Conservation (phyloP, 1,140 invertebrate species). For the Drosophila athabasca region DNA sequence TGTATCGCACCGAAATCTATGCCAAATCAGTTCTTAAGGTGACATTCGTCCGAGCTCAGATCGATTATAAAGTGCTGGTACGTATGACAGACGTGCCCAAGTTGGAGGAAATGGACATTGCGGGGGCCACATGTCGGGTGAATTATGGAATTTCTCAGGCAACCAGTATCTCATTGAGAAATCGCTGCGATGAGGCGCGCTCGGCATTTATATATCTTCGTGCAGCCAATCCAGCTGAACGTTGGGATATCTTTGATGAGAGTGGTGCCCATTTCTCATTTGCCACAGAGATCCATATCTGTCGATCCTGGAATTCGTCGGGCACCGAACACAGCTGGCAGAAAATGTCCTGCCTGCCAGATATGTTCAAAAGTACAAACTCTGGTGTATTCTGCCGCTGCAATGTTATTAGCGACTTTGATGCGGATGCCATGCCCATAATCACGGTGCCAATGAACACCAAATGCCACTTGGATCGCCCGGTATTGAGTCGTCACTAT, state of each 20-base stretch:
- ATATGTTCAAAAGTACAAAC: constrained; percentile 37
- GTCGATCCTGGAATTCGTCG: constrained; percentile 38
- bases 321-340: constrained; percentile 46
- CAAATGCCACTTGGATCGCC: constrained; percentile 44
- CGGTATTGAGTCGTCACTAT: constrained; percentile 22
- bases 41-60: constrained; percentile 34
- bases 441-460: constrained; percentile 33
- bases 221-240: constrained; percentile 9
- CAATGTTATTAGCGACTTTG: constrained; percentile 42
- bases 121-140: constrained; percentile 16
- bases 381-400: constrained; percentile 42
- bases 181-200: constrained; percentile 19
- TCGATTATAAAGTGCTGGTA: constrained; percentile 32
- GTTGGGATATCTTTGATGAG: constrained; percentile 2
- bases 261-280: constrained; percentile 35
- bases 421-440: constrained; percentile 39
- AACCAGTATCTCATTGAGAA: constrained; percentile 26
- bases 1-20: constrained; percentile 47
- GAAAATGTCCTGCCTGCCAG: constrained; percentile 32
- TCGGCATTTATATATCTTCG: constrained; percentile 40
- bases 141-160: constrained; percentile 3
- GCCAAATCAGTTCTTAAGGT: constrained; percentile 35
- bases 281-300: constrained; percentile 35
- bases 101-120: constrained; percentile 31
- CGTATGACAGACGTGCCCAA: constrained; percentile 39